Percentiles rank a stretch among this genome's conserved stretches.
Conservation (phyloP, 2,113 vertebrate species). For the Psammodynastes pulverulentus region DNA sequence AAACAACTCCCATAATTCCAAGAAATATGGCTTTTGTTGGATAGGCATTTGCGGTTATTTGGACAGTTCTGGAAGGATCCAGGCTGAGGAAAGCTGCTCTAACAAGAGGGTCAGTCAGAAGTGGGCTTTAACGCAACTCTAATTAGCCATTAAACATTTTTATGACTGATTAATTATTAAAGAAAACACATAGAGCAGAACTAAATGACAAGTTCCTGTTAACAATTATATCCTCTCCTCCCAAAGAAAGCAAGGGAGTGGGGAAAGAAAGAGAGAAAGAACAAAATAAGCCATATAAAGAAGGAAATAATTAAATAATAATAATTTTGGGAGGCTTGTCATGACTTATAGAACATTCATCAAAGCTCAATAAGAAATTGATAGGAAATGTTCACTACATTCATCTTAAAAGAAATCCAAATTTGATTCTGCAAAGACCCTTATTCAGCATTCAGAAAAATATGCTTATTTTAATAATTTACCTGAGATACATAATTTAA, state of each 20-base stretch:
- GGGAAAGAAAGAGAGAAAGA: neutral
- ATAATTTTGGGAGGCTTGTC: neutral
- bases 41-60: neutral
- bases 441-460: conserved; percentile 8
- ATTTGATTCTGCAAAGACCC: neutral
- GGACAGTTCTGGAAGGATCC: neutral
- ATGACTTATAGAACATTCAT: neutral
- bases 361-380: neutral
- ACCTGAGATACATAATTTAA: conserved; percentile 25
- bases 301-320: neutral
- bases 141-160: neutral
- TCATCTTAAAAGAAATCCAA: neutral
- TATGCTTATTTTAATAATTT: conserved; percentile 26
- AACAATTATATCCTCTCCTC: neutral
- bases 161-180: neutral
- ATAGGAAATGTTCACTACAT: neutral
- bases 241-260: neutral
- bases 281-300: neutral
- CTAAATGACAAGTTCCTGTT: neutral
- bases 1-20: neutral
- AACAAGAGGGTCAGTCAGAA: neutral
- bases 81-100: neutral
- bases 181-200: neutral
- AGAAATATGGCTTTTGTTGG: neutral
- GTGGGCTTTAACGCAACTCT: neutral